Conservation (phyloP, 1,140 invertebrate genomes). For the Saccostrea glomerata region DNA sequence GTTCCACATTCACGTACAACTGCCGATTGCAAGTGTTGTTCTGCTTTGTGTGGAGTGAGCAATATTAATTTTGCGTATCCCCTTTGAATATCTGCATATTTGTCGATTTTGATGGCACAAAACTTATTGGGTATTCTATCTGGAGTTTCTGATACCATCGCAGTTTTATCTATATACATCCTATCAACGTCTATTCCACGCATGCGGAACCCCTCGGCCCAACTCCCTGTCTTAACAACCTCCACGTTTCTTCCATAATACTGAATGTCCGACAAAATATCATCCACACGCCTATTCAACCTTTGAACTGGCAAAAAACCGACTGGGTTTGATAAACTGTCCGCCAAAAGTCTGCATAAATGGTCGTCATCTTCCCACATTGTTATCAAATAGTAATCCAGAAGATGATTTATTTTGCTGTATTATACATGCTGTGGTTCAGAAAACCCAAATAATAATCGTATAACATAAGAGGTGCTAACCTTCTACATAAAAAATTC, state of each 20-base stretch:
- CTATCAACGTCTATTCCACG: slow-evolving; percentile 26
- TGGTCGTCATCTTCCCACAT: slow-evolving; percentile 1
- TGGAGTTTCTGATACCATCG: neutral
- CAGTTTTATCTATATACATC: slow-evolving; percentile 22
- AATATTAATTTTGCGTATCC: slow-evolving; percentile 14
- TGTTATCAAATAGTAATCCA: no score
- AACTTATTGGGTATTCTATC: neutral
- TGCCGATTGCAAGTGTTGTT: neutral
- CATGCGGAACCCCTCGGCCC: slow-evolving; percentile 21
- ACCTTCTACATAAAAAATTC: neutral
- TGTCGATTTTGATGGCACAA: neutral
- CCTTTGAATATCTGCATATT: neutral
- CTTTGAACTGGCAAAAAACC: slow-evolving; percentile 11
- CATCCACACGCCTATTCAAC: neutral
- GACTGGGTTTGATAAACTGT: neutral
- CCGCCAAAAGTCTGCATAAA: neutral
- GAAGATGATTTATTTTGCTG: no score
- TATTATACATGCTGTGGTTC: no score
- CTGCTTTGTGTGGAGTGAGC: neutral
- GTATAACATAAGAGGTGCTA: no score
- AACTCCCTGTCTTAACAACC: slow-evolving; percentile 2
- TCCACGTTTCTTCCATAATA: neutral
- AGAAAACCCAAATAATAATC: no score
- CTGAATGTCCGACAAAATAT: neutral
- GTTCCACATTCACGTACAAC: neutral